Conservation (phyloP, 2,888 invertebrate species). For the Drosophila picticornis region DNA sequence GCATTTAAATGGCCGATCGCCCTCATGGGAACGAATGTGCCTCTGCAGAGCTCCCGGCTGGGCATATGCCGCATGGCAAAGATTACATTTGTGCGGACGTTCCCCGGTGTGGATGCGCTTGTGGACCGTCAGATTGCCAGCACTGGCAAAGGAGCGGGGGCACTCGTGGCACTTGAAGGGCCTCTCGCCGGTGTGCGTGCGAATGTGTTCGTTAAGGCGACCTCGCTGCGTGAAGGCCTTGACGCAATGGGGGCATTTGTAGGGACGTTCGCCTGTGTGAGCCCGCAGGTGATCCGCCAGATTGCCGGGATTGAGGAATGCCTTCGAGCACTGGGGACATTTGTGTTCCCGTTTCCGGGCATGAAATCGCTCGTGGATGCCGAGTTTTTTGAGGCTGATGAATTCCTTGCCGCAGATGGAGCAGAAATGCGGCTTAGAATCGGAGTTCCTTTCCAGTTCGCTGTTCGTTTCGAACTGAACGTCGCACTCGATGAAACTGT, state of each 20-base stretch:
- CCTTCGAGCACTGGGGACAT: constrained; percentile 33
- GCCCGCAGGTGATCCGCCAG: constrained; percentile 86
- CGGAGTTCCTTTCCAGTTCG: background rate
- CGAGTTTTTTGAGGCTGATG: constrained; percentile 84
- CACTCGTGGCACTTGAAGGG: constrained; percentile 86
- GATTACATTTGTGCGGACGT: constrained; percentile 36
- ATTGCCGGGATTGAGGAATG: constrained; percentile 74
- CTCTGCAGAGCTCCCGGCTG: constrained; percentile 35
- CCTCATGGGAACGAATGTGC: constrained; percentile 30
- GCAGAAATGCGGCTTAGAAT: constrained; percentile 85
- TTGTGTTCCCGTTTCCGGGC: constrained; percentile 25
- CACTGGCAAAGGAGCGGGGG: constrained; percentile 70
- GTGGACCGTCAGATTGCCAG: constrained; percentile 36
- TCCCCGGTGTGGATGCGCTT: constrained; percentile 39
- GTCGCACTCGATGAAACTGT: constrained; percentile 13
- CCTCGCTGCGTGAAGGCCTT: constrained; percentile 87
- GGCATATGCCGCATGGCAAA: constrained; percentile 37
- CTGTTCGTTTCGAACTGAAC: constrained; percentile 13
- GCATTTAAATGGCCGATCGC: constrained; percentile 34
- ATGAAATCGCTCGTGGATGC: constrained; percentile 34
- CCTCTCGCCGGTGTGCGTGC: constrained; percentile 87
- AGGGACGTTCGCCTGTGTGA: constrained; percentile 86
- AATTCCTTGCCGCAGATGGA: constrained; percentile 83
- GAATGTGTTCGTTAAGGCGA: constrained; percentile 86
- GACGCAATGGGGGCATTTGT: constrained; percentile 86